Evolutionary conservation across 2,888 invertebrate genomes (phyloP).

Genomic region (Trilocha varians): DNA sequence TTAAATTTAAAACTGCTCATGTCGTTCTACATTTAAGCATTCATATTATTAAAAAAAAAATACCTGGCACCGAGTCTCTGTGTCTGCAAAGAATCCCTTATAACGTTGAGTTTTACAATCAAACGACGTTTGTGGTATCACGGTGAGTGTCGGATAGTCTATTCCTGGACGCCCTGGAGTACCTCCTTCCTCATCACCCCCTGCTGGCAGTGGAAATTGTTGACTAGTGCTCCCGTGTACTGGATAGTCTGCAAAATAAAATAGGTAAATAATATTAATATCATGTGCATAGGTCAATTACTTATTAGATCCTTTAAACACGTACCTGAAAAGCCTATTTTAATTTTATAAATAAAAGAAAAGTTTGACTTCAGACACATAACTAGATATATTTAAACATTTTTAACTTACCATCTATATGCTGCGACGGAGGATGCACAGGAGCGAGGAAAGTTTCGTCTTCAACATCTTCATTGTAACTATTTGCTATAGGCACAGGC

Average conservation of each 20-base stretch:
- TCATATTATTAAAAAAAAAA: background rate
- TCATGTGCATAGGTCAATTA: too few species aligned
- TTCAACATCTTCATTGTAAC: conserved; percentile 31
- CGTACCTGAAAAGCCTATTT: too few species aligned
- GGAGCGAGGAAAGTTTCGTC: conserved; percentile 51
- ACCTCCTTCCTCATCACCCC: conserved; percentile 72
- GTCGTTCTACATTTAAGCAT: background rate
- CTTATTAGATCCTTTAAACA: too few species aligned
- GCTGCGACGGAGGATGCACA: conserved; percentile 51
- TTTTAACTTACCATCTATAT: conserved; percentile 61
- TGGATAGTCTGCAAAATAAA: conserved; percentile 10
- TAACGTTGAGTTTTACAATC: conserved; percentile 89
- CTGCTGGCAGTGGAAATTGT: conserved; percentile 47
- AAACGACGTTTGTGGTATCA: conserved; percentile 84
- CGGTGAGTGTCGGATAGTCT: conserved; percentile 85
- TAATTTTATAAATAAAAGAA: too few species aligned
- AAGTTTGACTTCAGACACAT: too few species aligned
- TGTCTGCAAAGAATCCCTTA: conserved; percentile 92
- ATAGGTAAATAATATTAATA: background rate
- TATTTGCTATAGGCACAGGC: conserved; percentile 7
- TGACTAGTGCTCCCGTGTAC: conserved; percentile 41
- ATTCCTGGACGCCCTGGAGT: conserved; percentile 80
- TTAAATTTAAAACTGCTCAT: too few species aligned
- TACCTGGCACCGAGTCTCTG: conserved; percentile 89
- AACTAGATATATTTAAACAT: too few species aligned